These are phyloP conservation scores for Cephus runcator DNA, from an alignment of 2,888 invertebrate species.

Conservation along the genomic window DNA sequence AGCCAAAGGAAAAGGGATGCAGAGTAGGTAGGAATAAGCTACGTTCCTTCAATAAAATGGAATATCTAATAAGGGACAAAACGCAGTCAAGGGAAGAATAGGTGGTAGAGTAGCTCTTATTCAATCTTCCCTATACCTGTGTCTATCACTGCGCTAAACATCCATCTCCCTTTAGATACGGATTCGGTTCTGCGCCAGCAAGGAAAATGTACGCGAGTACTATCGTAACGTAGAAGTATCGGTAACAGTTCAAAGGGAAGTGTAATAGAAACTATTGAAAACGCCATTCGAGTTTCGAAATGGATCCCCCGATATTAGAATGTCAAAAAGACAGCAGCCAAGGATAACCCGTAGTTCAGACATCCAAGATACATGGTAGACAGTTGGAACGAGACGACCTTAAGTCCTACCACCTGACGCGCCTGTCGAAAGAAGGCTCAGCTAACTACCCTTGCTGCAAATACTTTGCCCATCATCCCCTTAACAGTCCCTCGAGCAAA, in stretches of 20 bases:
- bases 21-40: conserved; percentile 34
- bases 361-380: background rate
- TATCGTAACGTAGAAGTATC: background rate
- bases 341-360: background rate
- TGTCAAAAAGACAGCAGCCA: background rate
- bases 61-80: conserved; percentile 60
- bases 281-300: background rate
- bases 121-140: background rate
- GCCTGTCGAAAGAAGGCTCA: background rate
- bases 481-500: background rate
- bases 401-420: background rate
- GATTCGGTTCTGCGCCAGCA: too few relatives aligned
- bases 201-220: too few relatives aligned
- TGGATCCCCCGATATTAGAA: background rate
- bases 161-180: background rate
- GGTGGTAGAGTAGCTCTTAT: conserved; percentile 24
- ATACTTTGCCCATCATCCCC: background rate
- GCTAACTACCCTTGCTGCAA: background rate
- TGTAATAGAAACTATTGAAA: background rate
- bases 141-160: background rate
- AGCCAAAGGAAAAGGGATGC: conserved; percentile 17
- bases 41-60: conserved; percentile 57
- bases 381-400: background rate
- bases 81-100: conserved; percentile 51
- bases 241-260: background rate